Conservation (phyloP, 2,888 invertebrate genomes). For the Drosophila emarginata region DNA sequence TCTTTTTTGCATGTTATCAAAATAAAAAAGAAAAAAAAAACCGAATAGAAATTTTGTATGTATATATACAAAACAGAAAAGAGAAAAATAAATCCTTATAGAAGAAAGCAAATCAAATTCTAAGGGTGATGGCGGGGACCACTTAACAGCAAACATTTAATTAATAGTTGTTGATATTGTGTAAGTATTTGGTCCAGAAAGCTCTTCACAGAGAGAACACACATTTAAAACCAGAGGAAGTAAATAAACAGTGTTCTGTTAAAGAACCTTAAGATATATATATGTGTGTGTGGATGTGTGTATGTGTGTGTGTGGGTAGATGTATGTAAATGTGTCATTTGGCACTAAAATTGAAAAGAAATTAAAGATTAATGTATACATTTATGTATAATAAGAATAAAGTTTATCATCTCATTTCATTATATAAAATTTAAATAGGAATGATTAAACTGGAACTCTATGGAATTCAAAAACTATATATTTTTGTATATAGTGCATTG, state of each 20-base stretch:
- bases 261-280: background rate
- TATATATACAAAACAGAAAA: background rate
- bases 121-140: background rate
- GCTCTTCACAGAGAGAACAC: slow-evolving; percentile 26
- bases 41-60: too few species aligned
- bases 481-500: too few species aligned
- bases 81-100: background rate
- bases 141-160: slow-evolving; percentile 5
- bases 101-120: background rate
- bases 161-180: slow-evolving; percentile 25
- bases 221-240: slow-evolving; percentile 18
- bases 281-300: background rate
- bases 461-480: background rate
- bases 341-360: slow-evolving; percentile 33
- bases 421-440: background rate
- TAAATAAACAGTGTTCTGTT: background rate
- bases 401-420: background rate
- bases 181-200: slow-evolving; percentile 57
- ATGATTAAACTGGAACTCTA: background rate
- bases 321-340: slow-evolving; percentile 12
- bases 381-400: background rate
- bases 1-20: slow-evolving; percentile 9
- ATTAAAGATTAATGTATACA: background rate
- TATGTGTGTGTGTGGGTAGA: background rate
- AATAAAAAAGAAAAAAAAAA: background rate